Base-by-base conservation (phyloP, 1,140 invertebrate genomes). In the Drosophila seguyi region DNA sequence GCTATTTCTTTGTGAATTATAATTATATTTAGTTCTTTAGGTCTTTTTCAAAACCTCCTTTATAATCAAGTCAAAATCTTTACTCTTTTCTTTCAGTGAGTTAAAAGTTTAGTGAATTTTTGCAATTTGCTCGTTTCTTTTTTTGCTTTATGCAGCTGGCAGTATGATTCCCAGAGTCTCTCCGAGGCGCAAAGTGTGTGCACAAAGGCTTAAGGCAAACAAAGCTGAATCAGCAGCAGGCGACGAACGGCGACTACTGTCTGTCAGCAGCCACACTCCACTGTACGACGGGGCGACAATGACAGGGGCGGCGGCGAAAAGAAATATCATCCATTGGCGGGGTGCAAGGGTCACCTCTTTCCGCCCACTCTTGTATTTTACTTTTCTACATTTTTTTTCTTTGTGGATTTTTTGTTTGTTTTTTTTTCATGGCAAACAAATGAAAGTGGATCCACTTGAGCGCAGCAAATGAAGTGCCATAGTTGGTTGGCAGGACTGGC, bases 401-500 rank as follows among this genome's bases (percentile, higher is more conserved):
- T 25, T 25, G 2, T 25, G 25, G 25, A 25, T 25, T 25, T 25
- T 7, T 13, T 13, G 3, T 29, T 6, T 18, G 5, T 79, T 57
- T 82, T 69, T 61, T 78, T 61, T 48, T 25, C 47, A 76, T 42
- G 57, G 82, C 87, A 91, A 91, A 91, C 87, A 91, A 91, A 91
- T 91, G 87, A 91, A 91, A 91, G 87, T 91, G 87, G 87, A 91
- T 91, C 87, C 87, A 91, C 87, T 91, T 91, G 87, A 91, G 83
- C 80, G 87, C 82, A 79, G 87, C 80, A 91, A 91, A 91, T 91
- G 87, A 91, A 91, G 87, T 91, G 83, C 76, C 74, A 59, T 72
- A 61, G 71, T 74, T 74, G 67, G 81, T 58, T 71, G 66, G 65
- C 68, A 47, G 63, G 27, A 55, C 20, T 22, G 14, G 42, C 20